phyloP scores from a whole-genome alignment of 1,140 invertebrate genomes.

The Sitophilus oryzae region DNA sequence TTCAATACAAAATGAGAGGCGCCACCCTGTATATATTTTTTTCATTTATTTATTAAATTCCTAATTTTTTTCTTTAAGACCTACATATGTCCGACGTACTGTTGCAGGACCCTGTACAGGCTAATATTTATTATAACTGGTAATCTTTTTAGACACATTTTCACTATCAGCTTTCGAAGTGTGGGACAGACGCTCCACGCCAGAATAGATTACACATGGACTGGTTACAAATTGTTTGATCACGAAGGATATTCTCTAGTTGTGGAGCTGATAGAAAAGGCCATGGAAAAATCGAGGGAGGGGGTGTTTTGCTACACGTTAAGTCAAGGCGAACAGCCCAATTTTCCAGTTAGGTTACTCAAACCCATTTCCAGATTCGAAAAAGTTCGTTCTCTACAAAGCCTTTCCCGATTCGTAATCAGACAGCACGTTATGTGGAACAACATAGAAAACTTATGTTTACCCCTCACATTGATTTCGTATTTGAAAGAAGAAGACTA shows the following conservation, averaged over 20 bases:
- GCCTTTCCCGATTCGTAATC: slow-evolving; percentile 73
- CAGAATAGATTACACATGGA: slow-evolving; percentile 59
- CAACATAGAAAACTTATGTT: slow-evolving; percentile 65
- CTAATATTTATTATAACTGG: too few species aligned
- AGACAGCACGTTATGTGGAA: slow-evolving; percentile 64
- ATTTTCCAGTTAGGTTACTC: slow-evolving; percentile 66
- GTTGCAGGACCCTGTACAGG: too few species aligned
- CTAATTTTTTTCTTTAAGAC: too few species aligned
- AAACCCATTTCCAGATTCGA: slow-evolving; percentile 72
- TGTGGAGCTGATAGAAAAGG: slow-evolving; percentile 61
- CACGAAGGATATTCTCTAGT: slow-evolving; percentile 58
- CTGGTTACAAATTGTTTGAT: slow-evolving; percentile 55
- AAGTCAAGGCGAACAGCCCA: slow-evolving; percentile 51
- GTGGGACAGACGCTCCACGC: slow-evolving; percentile 65
- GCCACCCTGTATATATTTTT: too few species aligned
- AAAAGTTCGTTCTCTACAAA: slow-evolving; percentile 66
- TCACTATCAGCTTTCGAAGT: slow-evolving; percentile 69
- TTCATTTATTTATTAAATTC: too few species aligned
- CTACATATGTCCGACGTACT: too few species aligned
- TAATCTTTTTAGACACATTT: slow-evolving; percentile 43
- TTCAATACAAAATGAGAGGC: too few species aligned
- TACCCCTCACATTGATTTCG: slow-evolving; percentile 61
- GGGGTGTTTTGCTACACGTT: slow-evolving; percentile 65
- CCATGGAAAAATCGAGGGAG: slow-evolving; percentile 57
- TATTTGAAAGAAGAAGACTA: slow-evolving; percentile 53